Evolutionary conservation across 2,888 invertebrate species (phyloP).

Genomic region (Leucoma salicis): DNA sequence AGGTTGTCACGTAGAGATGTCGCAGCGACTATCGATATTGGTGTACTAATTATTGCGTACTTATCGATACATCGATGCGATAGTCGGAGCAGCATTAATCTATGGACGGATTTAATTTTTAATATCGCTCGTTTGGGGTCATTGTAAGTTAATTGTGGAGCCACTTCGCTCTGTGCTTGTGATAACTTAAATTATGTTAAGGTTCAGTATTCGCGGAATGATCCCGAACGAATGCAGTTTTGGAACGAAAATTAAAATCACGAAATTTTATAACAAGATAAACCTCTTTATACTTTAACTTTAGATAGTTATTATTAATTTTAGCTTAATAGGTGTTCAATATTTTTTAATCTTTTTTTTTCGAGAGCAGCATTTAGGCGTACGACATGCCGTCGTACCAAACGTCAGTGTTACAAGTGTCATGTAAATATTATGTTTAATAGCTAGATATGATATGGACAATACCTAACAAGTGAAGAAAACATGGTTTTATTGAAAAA

Average conservation of each 20-base stretch:
- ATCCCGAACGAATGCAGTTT: constrained; percentile 43
- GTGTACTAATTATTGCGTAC: constrained; percentile 14
- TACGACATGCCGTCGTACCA: constrained; percentile 38
- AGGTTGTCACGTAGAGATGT: constrained; percentile 10
- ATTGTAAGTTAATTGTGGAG: constrained; percentile 32
- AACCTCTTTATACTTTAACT: constrained; percentile 67
- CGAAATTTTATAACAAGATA: constrained; percentile 49
- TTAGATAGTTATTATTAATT: constrained; percentile 77
- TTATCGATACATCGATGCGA: constrained; percentile 17
- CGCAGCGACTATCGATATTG: constrained; percentile 8
- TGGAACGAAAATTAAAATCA: constrained; percentile 28
- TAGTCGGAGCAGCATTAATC: constrained; percentile 8
- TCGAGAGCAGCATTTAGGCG: constrained; percentile 64
- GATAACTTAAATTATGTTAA: neutral
- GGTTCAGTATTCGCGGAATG: constrained; percentile 7
- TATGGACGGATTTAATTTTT: constrained; percentile 20
- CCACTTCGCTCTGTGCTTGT: constrained; percentile 48
- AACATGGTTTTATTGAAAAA: constrained; percentile 75
- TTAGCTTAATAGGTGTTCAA: constrained; percentile 81
- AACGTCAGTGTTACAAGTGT: constrained; percentile 39
- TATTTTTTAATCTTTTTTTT: constrained; percentile 63
- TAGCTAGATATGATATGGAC: constrained; percentile 79
- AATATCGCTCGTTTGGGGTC: constrained; percentile 45
- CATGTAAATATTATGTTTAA: constrained; percentile 75
- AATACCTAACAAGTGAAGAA: constrained; percentile 81